A percentile compares a stretch with the other conserved stretches of the same genome.
These are phyloP conservation scores for Halcyon leucocephala DNA, from an alignment of 2,797 vertebrate genomes.

Conservation along the genomic window DNA sequence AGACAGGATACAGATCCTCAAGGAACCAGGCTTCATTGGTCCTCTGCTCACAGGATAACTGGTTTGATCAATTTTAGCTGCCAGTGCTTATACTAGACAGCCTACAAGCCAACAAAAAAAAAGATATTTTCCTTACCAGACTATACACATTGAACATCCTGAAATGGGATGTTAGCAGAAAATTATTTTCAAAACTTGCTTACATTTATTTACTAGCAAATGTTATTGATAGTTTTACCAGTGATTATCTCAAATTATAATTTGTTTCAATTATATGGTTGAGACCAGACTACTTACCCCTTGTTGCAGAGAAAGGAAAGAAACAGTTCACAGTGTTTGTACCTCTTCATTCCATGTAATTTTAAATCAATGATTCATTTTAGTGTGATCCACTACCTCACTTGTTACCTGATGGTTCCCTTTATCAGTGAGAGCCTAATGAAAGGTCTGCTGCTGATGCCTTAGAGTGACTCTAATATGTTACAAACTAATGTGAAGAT, in stretches of 20 bases:
- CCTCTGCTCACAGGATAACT: neutral
- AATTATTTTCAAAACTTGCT: neutral
- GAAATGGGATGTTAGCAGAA: neutral
- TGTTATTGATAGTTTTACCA: neutral
- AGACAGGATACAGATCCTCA: neutral
- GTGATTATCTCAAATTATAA: neutral
- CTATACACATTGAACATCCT: neutral
- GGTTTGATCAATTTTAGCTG: neutral
- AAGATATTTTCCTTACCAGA: neutral
- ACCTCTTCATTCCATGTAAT: neutral
- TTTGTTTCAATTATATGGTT: neutral
- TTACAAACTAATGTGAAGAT: constrained; percentile 34
- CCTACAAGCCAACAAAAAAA: neutral
- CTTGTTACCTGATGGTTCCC: neutral
- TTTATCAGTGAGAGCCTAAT: neutral
- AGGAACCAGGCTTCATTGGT: neutral
- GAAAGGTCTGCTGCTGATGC: neutral
- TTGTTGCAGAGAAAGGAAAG: neutral
- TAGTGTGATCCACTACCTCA: neutral
- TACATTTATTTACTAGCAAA: neutral
- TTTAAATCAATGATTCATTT: constrained; percentile 36
- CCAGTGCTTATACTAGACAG: neutral
- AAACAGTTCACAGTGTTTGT: neutral
- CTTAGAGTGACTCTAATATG: neutral
- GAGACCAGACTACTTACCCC: neutral